phyloP scores from a whole-genome alignment of 2,113 vertebrate species.

The Chloebia gouldiae region DNA sequence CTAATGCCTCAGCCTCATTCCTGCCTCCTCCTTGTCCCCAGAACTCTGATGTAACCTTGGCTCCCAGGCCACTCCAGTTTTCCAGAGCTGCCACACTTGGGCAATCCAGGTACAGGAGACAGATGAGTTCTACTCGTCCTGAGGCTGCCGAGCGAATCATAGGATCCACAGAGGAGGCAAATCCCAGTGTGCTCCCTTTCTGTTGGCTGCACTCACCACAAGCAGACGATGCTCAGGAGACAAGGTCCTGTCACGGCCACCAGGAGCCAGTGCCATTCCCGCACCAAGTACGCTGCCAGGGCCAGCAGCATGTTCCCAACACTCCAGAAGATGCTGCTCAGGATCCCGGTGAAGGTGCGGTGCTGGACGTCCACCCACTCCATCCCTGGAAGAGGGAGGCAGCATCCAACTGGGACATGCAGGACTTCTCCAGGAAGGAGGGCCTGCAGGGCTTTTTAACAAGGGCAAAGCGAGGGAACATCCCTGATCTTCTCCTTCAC shows the following conservation, averaged over 20 bases:
- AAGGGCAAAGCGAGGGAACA: not conserved
- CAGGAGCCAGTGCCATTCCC: conserved; percentile 84
- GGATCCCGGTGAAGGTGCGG: conserved; percentile 74
- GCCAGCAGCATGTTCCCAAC: conserved; percentile 80
- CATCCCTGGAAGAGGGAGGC: conserved; percentile 55
- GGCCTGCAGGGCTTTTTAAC: not conserved
- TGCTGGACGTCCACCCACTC: conserved; percentile 84
- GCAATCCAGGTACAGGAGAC: not conserved
- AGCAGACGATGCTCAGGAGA: conserved; percentile 69
- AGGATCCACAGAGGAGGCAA: not conserved
- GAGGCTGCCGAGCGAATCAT: not conserved
- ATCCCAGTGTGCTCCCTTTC: not conserved
- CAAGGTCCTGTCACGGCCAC: conserved; percentile 79
- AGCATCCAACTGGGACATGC: not conserved
- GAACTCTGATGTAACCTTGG: not conserved
- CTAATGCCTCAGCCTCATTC: not conserved
- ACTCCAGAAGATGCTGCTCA: conserved; percentile 80
- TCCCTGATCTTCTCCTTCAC: not conserved
- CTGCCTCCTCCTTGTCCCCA: not conserved
- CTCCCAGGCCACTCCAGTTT: not conserved
- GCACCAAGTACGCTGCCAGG: conserved; percentile 75
- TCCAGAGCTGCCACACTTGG: not conserved
- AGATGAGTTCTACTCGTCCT: not conserved
- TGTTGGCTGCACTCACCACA: conserved; percentile 74
- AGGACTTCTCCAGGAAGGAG: not conserved